These are phyloP conservation scores for Pelochelys cantorii DNA, from an alignment of 2,797 vertebrate genomes.

Conservation along the genomic window DNA sequence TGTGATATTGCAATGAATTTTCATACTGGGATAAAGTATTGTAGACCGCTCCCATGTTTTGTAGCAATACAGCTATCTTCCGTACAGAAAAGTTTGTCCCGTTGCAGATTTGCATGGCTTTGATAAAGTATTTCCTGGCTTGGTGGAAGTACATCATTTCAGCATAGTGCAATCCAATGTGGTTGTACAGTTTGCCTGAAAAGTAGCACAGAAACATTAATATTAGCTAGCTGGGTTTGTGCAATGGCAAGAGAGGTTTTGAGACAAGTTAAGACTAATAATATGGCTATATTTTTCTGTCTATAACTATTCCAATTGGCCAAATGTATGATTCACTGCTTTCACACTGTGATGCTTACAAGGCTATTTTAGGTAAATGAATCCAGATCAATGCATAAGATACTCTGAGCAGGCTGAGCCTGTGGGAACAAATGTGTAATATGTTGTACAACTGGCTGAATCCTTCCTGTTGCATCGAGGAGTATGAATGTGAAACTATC, in stretches of 20 bases:
- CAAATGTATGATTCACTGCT: not conserved
- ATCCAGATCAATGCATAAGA: not conserved
- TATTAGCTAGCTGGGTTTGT: not conserved
- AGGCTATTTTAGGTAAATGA: not conserved
- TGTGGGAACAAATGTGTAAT: accelerated
- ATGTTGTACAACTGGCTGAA: not conserved
- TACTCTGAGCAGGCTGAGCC: not conserved
- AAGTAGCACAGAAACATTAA: not conserved
- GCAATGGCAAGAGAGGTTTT: not conserved
- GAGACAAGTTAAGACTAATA: not conserved
- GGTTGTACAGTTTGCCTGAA: slow-evolving; percentile 44
- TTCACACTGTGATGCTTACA: not conserved
- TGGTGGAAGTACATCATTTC: slow-evolving; percentile 35
- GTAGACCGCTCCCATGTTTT: slow-evolving; percentile 20
- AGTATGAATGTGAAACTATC: not conserved
- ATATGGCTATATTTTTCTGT: not conserved
- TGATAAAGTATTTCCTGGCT: slow-evolving; percentile 26
- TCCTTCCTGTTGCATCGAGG: not conserved
- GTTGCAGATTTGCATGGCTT: slow-evolving; percentile 14
- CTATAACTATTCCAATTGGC: not conserved
- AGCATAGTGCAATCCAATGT: slow-evolving; percentile 34
- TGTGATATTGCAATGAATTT: slow-evolving; percentile 25
- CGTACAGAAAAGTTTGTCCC: not conserved
- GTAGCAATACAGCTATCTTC: slow-evolving; percentile 8
- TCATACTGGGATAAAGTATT: slow-evolving; percentile 18